Base-by-base conservation (phyloP, 2,797 vertebrate species). In the Fringilla coelebs region DNA sequence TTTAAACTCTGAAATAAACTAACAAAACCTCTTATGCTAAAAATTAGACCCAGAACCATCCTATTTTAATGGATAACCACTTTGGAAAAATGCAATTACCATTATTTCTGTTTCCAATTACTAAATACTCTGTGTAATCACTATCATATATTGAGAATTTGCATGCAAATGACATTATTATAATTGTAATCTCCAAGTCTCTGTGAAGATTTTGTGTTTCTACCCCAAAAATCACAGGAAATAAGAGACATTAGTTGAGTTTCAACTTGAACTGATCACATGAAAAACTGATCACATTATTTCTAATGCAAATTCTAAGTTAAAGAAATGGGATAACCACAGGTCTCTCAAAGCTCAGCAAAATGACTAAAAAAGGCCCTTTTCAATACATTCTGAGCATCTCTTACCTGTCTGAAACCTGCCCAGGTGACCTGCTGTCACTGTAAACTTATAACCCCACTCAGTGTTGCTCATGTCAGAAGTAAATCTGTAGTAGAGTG, bases 381-480 rank as follows among this genome's bases (percentile, higher is more conserved):
- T 91, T 79, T 29, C n/a, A 21, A 15, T 4, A 9, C 1, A 34
- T 29, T 55, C 49, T 48, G 43, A 76, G n/a, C 14, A 60, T 34
- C 5, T 67, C 96, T 88, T 78, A 99, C 99, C 99, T 98, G 99
- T 99, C 97, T 99, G 99, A 96, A 99, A 99, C 41, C 99, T 98
- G 7, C 99, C 99, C 80, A 99, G 98, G 95, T 99, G 99, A 49
- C 99, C 99, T 11, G 99, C 99, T 3, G 99, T 99, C 41, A 99
- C 98, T 3, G 99, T 99, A 96, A 99, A 99, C 97, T 98, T 99
- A 90, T 99, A 99, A 70, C 99, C 99, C 99, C 99, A 99, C 93
- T 99, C 99, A 0, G 99, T 99, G 98, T 99, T 99, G 97, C 99
- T 99, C 99, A 99, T 99, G 98, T 99, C 99, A 5, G 99, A 99